Evolutionary conservation across 2,113 vertebrate species (phyloP).

Genomic region (Antechinus stuartii): DNA sequence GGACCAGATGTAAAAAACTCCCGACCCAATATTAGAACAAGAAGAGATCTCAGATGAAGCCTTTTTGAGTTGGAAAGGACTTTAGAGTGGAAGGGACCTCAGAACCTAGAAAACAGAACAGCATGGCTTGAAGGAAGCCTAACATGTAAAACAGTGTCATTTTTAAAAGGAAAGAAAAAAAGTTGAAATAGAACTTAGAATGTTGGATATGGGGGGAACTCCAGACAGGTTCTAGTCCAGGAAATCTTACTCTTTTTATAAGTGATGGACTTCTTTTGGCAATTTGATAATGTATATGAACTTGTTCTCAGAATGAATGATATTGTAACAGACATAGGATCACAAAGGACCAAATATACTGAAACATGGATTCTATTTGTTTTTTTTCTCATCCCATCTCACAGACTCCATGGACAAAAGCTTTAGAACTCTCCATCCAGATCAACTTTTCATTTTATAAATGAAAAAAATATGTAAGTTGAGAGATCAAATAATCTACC

Average conservation of each 20-base stretch:
- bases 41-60: background rate
- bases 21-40: background rate
- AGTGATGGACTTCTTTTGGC: background rate
- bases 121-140: background rate
- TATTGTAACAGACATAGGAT: background rate
- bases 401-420: background rate
- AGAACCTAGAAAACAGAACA: background rate
- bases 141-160: background rate
- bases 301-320: background rate
- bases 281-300: background rate
- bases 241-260: background rate
- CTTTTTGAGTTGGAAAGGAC: background rate
- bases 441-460: background rate
- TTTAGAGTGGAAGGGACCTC: background rate
- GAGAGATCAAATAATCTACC: background rate
- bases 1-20: background rate
- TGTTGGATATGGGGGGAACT: background rate
- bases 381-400: background rate
- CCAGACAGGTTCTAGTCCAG: background rate
- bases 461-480: background rate
- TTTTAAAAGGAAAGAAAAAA: no score
- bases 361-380: background rate
- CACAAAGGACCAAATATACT: background rate
- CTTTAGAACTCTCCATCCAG: background rate
- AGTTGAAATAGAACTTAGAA: background rate